phyloP scores from a whole-genome alignment of 2,113 vertebrate species.

The Protobothrops flavoviridis region DNA sequence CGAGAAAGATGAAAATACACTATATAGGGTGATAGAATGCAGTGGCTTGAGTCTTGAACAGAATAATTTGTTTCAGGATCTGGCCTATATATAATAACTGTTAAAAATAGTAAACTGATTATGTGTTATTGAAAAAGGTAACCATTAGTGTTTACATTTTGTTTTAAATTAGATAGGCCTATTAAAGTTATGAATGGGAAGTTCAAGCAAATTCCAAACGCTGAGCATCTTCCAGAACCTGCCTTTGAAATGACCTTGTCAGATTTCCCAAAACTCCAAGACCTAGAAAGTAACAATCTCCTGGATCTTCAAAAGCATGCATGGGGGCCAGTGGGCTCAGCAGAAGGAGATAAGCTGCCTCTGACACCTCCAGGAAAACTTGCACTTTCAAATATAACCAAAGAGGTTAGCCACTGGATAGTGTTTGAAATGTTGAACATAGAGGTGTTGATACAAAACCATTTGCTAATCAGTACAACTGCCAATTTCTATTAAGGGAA shows the following conservation, averaged over 20 bases:
- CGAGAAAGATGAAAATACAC: background rate
- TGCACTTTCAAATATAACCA: conserved; percentile 3
- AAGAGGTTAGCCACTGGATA: conserved; percentile 47
- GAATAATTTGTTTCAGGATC: background rate
- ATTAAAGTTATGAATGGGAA: conserved; percentile 59
- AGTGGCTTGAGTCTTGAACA: background rate
- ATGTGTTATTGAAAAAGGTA: background rate
- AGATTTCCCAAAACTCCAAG: conserved; percentile 66
- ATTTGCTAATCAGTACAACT: background rate
- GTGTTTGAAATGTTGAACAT: background rate
- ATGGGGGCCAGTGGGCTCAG: conserved; percentile 38
- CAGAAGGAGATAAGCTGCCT: background rate
- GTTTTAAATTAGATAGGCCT: conserved; percentile 59
- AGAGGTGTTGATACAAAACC: background rate
- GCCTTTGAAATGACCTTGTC: conserved; percentile 58
- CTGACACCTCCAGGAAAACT: conserved; percentile 25
- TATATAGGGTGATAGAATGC: background rate
- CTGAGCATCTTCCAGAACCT: conserved; percentile 41
- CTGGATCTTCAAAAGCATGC: conserved; percentile 28
- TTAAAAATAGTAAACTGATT: background rate
- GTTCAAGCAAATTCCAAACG: conserved; percentile 51
- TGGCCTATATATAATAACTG: background rate
- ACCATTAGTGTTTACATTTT: background rate
- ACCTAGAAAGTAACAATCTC: conserved; percentile 31
- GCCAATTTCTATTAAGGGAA: background rate